Base-by-base conservation (phyloP, 2,888 invertebrate species). In the Heteromurus nitidus region DNA sequence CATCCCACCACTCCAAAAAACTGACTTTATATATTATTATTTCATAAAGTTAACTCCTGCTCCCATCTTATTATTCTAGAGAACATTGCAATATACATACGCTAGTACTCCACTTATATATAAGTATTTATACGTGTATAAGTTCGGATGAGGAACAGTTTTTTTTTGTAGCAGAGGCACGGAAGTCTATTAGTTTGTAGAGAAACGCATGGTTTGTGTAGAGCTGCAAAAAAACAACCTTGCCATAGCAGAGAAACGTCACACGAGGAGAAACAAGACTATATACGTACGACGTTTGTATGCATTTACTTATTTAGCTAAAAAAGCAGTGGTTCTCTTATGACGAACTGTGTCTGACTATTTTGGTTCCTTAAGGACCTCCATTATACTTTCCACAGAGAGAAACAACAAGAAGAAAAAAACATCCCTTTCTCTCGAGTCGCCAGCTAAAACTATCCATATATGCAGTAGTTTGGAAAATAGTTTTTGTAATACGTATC, bases 331-430 rank as follows among this genome's bases (percentile, higher is more conserved):
- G n/a, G n/a, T n/a, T n/a, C n/a, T n/a, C n/a, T n/a, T n/a, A n/a
- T 60, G 44, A 18, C 58, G 9, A 13, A 28, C 58, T 58, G 26
- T 58, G 28, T 26, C 58, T 58, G 58, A 58, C 58, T 58, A 28
- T 5, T 44, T 42, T 58, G 30, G 62, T 62, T 73, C 62, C 73
- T 73, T 62, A 73, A 73, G 73, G 73, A 73, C 62, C 62, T 62
- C 62, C 73, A 73, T 50, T 47, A 73, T 62, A 62, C n/a, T 50
- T 73, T 30, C 7, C 30, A 26, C 7, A 60, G 18, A n/a, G n/a
- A 20, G 28, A 72, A 30, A 44, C 24, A 42, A 44, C 24, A 42
- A 55, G 28, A 42, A 42, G 9, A 50, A 3, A 18, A 47, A 16
- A 36, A 9, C 5, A 9, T 36, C 36, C 18, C 20, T 9, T 18